Evolutionary conservation across 35 echinoderm and acorn worm genomes (phyloP).

Genomic region (Anneissia japonica): DNA sequence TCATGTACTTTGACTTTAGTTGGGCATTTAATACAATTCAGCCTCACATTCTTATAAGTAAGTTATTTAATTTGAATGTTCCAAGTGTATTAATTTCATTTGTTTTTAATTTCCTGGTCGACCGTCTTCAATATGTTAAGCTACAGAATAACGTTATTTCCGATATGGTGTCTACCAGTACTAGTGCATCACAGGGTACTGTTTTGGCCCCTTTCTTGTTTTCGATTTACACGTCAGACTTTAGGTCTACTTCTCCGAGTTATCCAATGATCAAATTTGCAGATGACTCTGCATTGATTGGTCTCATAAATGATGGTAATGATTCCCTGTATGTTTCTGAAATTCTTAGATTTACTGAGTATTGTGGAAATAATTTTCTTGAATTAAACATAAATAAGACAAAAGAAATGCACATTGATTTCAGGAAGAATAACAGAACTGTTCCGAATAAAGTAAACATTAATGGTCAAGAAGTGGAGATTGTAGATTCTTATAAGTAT

Average conservation of each 20-base stretch:
- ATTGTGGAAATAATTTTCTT: slow-evolving; percentile 26
- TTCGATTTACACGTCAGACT: slow-evolving; percentile 51
- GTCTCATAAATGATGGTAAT: slow-evolving; percentile 25
- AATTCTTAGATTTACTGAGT: slow-evolving; percentile 23
- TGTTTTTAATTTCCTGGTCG: slow-evolving; percentile 11
- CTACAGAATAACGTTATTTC: not conserved
- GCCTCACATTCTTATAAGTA: not conserved
- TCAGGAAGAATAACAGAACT: not conserved
- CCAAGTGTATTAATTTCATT: not conserved
- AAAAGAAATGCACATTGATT: slow-evolving; percentile 54
- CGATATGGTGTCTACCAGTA: slow-evolving; percentile 4
- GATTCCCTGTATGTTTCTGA: slow-evolving; percentile 3
- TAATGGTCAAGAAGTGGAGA: not conserved
- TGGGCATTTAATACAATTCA: slow-evolving; percentile 35
- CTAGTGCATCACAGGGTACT: slow-evolving; percentile 46
- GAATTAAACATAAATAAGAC: slow-evolving; percentile 41
- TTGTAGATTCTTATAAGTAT: not conserved
- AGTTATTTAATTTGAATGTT: not conserved
- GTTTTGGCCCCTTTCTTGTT: slow-evolving; percentile 43
- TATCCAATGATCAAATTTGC: slow-evolving; percentile 53
- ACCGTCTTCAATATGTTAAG: slow-evolving; percentile 25
- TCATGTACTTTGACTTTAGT: slow-evolving; percentile 40
- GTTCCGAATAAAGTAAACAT: not conserved
- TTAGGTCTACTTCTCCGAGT: not conserved
- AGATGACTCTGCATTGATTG: slow-evolving; percentile 39